Evolutionary conservation across 2,113 vertebrate genomes (phyloP).

Genomic region (Brachyhypopomus gauderio): DNA sequence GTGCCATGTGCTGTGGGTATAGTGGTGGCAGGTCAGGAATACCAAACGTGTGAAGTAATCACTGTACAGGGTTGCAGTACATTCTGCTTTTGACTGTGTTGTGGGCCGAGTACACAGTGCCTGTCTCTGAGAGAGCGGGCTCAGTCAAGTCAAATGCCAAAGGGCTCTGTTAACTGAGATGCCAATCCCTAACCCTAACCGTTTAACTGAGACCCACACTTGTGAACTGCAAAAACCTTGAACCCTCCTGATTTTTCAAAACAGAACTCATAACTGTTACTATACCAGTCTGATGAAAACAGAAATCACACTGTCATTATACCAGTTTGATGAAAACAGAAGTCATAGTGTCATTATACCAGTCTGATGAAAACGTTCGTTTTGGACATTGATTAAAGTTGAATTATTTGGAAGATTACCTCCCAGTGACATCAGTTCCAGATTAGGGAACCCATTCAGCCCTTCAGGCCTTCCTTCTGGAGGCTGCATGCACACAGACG

Average conservation of each 20-base stretch:
- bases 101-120: background rate
- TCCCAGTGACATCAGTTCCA: constrained; percentile 8
- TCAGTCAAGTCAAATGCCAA: background rate
- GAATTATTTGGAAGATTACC: no score
- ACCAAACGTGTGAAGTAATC: constrained; percentile 49
- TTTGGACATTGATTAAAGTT: constrained; percentile 12
- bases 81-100: background rate
- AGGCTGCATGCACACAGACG: no score
- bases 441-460: background rate
- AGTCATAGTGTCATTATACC: background rate
- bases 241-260: background rate
- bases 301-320: background rate
- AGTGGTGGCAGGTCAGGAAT: constrained; percentile 45
- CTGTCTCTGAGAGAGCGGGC: background rate
- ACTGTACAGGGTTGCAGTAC: constrained; percentile 21
- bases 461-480: background rate
- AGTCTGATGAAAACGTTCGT: background rate
- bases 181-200: background rate
- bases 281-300: background rate
- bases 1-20: constrained; percentile 34
- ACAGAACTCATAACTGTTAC: background rate
- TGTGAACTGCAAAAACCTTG: constrained; percentile 2
- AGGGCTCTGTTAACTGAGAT: background rate
- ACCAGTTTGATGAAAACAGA: background rate
- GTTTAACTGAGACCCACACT: background rate